These are phyloP conservation scores for Montifringilla adamsi DNA, from an alignment of 2,113 vertebrate genomes.

Conservation along the genomic window DNA sequence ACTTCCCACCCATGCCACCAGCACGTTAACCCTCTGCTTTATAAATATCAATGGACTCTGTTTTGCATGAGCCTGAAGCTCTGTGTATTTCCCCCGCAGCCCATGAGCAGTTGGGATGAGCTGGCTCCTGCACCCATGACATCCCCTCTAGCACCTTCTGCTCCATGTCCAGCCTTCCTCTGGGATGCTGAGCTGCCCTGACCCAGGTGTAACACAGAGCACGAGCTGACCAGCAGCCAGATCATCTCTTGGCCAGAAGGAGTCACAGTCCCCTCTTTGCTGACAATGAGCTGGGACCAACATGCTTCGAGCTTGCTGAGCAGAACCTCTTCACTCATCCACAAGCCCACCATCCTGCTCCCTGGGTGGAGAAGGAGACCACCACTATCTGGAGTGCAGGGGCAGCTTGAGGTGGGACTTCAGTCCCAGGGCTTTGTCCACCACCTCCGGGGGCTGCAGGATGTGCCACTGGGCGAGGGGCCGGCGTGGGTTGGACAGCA, in stretches of 20 bases:
- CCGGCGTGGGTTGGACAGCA: constrained; percentile 89
- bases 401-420: constrained; percentile 75
- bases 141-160: neutral
- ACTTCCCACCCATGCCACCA: neutral
- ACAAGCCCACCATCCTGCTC: neutral
- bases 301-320: neutral
- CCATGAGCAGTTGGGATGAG: neutral
- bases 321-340: neutral
- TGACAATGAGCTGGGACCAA: neutral
- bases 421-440: constrained; percentile 76
- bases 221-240: neutral
- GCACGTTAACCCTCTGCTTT: neutral
- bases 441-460: constrained; percentile 81
- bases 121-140: fast-evolving
- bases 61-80: neutral
- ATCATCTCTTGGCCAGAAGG: neutral
- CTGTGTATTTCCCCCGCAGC: neutral
- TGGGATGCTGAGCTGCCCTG: fast-evolving
- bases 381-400: neutral
- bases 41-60: neutral
- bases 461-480: constrained; percentile 93
- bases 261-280: neutral
- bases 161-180: neutral
- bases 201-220: neutral
- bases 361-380: neutral